Evolutionary conservation across 2,888 invertebrate species (phyloP).

Genomic region (Pyralis farinalis): DNA sequence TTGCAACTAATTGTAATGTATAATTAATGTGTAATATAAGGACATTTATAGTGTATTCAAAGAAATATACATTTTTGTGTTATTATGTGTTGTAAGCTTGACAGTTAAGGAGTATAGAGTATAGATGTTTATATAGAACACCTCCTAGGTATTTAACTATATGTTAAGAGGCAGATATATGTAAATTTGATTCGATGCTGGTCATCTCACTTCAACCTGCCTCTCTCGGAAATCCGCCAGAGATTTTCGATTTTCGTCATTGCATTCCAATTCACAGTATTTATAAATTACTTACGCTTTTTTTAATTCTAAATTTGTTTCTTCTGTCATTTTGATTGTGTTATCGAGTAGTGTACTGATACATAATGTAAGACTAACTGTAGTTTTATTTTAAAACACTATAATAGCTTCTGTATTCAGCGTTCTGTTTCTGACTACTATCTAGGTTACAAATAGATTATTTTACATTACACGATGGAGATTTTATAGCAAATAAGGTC

Average conservation of each 20-base stretch:
- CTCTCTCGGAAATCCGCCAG: conserved; percentile 53
- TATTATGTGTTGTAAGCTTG: conserved; percentile 70
- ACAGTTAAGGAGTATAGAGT: conserved; percentile 59
- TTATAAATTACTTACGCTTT: conserved; percentile 55
- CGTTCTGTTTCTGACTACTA: conserved; percentile 19
- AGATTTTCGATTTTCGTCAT: conserved; percentile 46
- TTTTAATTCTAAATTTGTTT: conserved; percentile 30
- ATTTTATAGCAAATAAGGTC: conserved; percentile 13
- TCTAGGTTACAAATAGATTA: conserved; percentile 18
- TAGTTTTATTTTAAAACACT: conserved; percentile 36
- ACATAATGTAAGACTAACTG: conserved; percentile 31
- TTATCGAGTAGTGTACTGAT: conserved; percentile 40
- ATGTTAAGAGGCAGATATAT: conserved; percentile 35
- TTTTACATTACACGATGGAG: conserved; percentile 17
- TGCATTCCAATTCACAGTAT: conserved; percentile 75
- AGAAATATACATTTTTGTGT: conserved; percentile 44
- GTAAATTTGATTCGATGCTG: conserved; percentile 51
- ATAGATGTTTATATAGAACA: conserved; percentile 52
- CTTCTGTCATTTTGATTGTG: conserved; percentile 32
- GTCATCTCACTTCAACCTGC: conserved; percentile 41
- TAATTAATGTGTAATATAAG: conserved; percentile 54
- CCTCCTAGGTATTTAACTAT: conserved; percentile 57
- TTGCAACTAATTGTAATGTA: conserved; percentile 73
- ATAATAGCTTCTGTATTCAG: conserved; percentile 40
- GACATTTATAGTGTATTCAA: conserved; percentile 63